Evolutionary conservation across 2,113 vertebrate genomes (phyloP), one percentile per base, ranked within the genome.

Genomic region (Ptyas mucosa): DNA sequence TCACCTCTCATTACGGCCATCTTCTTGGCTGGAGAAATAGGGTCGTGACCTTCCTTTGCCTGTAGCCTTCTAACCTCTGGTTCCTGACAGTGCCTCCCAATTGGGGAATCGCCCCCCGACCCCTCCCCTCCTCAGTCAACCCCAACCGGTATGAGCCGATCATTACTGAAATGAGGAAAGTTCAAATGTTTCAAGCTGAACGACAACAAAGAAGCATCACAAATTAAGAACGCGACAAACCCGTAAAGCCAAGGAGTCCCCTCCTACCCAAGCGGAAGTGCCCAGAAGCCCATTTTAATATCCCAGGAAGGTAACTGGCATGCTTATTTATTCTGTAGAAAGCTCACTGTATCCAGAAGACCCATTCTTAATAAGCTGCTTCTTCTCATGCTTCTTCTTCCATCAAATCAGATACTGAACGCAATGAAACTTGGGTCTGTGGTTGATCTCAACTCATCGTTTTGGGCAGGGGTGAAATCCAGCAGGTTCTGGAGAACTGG

Each of bases 41-140:
- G 97, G 95, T 96, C 95, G 94, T 96, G 98, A 98, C 98, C 98
- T 97, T 96, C 1, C 39, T 29, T 92, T 98, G 98, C 95, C 95
- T 95, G 94, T 93, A 21, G 34, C 92, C 95, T 97, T 95, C 89
- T 96, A 96, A 97, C 96, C 95, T 87, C 81, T 81, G 61, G 49
- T 96, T 96, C 93, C 96, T 24, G 18, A 90, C 93, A 2, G 89
- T 90, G 94, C 94, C 51, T 81, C 91, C 1, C 89, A 2, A 57
- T 49, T 96, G 95, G 94, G 93, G 21, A 69, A 95, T 94, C 89
- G 90, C 0, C 64, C 18, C 81, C 3, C 34, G 2, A 49, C 34
- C 43, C 43, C 43, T 23, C 55, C 5, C 21, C 85, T 24, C 85
- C 34, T 39, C 81, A 24, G 26, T 46, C 23, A 29, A 51, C 23